These are phyloP conservation scores for Coturnix japonica DNA, from an alignment of 2,113 vertebrate genomes.

Conservation along the genomic window DNA sequence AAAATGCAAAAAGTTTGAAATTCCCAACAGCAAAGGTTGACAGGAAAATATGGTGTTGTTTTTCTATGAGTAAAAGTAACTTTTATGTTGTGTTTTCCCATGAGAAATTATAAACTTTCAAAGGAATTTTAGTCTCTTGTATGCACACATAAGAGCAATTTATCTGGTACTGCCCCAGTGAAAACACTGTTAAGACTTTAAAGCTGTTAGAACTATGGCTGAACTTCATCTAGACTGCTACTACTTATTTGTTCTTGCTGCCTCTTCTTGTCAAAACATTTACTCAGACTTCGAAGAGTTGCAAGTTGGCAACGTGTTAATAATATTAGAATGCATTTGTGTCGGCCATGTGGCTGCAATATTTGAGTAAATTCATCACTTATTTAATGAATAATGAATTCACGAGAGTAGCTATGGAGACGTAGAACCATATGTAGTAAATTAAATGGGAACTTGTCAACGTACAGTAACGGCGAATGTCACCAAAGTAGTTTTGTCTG, in stretches of 20 bases:
- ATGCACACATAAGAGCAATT: conserved; percentile 85
- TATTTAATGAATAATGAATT: conserved; percentile 82
- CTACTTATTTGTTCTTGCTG: conserved; percentile 84
- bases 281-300: conserved; percentile 79
- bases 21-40: conserved; percentile 88
- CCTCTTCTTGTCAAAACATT: conserved; percentile 86
- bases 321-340: conserved; percentile 83
- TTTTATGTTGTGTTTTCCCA: conserved; percentile 86
- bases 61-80: conserved; percentile 86
- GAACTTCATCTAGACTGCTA: conserved; percentile 81
- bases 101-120: conserved; percentile 89
- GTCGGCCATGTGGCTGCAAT: conserved; percentile 82
- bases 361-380: conserved; percentile 80
- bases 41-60: conserved; percentile 88
- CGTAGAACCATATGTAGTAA: conserved; percentile 70
- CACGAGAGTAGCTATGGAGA: conserved; percentile 76
- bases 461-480: conserved; percentile 61
- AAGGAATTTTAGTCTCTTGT: conserved; percentile 85
- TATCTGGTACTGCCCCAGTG: conserved; percentile 82
- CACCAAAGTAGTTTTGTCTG: conserved; percentile 59
- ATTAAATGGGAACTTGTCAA: conserved; percentile 75
- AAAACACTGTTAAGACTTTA: conserved; percentile 84
- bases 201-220: conserved; percentile 81
- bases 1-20: conserved; percentile 87
- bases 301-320: conserved; percentile 83